Percentiles rank a stretch among this genome's conserved stretches.
Evolutionary conservation across 2,797 vertebrate genomes (phyloP).

Genomic region (Lacerta agilis): DNA sequence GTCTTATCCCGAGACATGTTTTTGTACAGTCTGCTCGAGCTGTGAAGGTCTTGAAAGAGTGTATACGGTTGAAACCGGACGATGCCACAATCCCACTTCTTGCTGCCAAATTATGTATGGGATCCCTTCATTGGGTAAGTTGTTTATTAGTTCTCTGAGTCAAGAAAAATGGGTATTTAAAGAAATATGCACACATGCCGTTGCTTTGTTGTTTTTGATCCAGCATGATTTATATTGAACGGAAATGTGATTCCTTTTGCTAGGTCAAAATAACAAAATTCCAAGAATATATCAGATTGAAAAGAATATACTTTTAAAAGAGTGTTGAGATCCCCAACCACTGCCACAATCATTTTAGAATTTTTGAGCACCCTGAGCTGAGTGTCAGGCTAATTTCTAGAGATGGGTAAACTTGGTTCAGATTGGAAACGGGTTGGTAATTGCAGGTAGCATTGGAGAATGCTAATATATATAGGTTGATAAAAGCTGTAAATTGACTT

Average conservation of each 20-base stretch:
- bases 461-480: neutral
- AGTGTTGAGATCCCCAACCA: neutral
- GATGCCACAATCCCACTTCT: slow-evolving; percentile 96
- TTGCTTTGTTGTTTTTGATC: neutral
- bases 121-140: slow-evolving; percentile 96
- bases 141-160: slow-evolving; percentile 5
- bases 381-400: neutral
- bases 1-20: slow-evolving; percentile 55
- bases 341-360: neutral
- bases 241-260: neutral
- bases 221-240: neutral
- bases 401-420: neutral
- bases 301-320: neutral
- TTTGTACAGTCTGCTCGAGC: slow-evolving; percentile 90
- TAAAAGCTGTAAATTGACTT: neutral
- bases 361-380: neutral
- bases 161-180: slow-evolving; percentile 10
- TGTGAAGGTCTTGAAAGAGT: slow-evolving; percentile 96
- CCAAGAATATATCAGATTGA: neutral
- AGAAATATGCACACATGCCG: neutral
- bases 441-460: neutral
- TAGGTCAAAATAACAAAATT: neutral
- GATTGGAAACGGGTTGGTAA: neutral
- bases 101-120: slow-evolving; percentile 96
- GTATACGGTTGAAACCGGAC: slow-evolving; percentile 94